A percentile compares a stretch with the other conserved stretches of the same genome.
phyloP scores from a whole-genome alignment of 2,113 vertebrate genomes.

The Oplegnathus fasciatus region DNA sequence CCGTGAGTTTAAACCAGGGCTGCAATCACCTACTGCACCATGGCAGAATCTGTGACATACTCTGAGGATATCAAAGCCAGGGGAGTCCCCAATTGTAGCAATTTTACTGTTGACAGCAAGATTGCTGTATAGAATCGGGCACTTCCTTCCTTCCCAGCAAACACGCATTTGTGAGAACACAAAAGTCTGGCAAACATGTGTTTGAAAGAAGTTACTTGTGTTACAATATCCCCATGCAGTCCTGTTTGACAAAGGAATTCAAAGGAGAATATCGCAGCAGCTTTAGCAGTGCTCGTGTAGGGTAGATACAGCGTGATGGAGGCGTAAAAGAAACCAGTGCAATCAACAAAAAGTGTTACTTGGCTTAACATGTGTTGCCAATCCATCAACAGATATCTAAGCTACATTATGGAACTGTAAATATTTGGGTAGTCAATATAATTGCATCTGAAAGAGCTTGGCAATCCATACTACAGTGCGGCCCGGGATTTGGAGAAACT shows the following conservation, averaged over 20 bases:
- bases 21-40: constrained; percentile 12
- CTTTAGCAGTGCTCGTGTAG: neutral
- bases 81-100: neutral
- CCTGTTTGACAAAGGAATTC: constrained; percentile 1
- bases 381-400: constrained; percentile 29
- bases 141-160: constrained; percentile 24
- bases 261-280: constrained; percentile 14
- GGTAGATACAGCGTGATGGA: neutral
- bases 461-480: neutral
- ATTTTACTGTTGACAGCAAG: constrained; percentile 23
- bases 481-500: neutral
- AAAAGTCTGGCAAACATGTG: constrained; percentile 45
- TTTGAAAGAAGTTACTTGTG: constrained; percentile 7
- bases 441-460: constrained; percentile 41
- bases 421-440: constrained; percentile 41
- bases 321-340: constrained; percentile 16
- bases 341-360: constrained; percentile 24
- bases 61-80: constrained; percentile 35
- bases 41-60: constrained; percentile 20
- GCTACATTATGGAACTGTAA: constrained; percentile 24
- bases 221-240: constrained; percentile 28
- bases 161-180: constrained; percentile 21
- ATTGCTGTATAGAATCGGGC: constrained; percentile 28
- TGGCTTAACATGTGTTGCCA: neutral
- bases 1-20: constrained; percentile 28